Conservation (phyloP, 2,113 vertebrate species). For the Isurus oxyrinchus region DNA sequence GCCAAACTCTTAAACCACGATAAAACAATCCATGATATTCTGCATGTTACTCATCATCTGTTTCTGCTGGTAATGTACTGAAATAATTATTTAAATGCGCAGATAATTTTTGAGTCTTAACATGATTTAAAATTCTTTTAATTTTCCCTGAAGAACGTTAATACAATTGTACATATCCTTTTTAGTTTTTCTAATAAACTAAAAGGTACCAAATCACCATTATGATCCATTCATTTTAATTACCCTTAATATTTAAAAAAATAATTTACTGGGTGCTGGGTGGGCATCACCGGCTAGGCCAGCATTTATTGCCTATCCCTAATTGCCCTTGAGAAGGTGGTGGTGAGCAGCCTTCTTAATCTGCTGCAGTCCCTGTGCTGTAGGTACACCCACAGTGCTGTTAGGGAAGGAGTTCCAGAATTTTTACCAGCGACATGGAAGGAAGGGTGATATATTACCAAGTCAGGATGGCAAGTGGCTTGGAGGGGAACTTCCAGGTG, state of each 20-base stretch:
- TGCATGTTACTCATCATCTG: not conserved
- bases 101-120: not conserved
- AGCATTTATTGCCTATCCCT: too few species aligned
- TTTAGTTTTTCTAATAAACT: not conserved
- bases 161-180: not conserved
- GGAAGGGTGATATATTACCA: too few species aligned
- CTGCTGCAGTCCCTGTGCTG: too few species aligned
- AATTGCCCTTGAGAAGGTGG: too few species aligned
- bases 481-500: too few species aligned
- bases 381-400: too few species aligned
- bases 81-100: not conserved
- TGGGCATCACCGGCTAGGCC: too few species aligned
- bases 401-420: too few species aligned
- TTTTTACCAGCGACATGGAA: too few species aligned
- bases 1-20: not conserved
- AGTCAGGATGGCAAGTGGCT: too few species aligned
- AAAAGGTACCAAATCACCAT: not conserved
- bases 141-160: not conserved
- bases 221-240: conserved; percentile 12
- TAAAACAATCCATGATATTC: conserved; percentile 8
- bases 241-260: not conserved
- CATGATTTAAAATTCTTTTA: conserved; percentile 19
- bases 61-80: not conserved
- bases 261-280: too few species aligned
- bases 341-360: too few species aligned